phyloP scores from a whole-genome alignment of 1,140 invertebrate species.

The Battus philenor region DNA sequence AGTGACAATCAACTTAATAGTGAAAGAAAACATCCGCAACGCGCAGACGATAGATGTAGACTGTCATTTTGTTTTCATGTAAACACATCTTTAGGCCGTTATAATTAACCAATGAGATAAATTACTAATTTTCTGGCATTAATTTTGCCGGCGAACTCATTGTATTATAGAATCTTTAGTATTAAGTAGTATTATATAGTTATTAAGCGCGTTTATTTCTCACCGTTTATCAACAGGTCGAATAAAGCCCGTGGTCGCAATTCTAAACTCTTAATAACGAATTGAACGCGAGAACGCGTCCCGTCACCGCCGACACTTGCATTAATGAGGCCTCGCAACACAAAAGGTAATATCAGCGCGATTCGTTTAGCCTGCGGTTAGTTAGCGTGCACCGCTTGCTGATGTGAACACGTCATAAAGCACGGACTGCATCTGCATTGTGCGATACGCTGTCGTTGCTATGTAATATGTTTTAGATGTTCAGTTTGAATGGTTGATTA shows the following conservation, averaged over 20 bases:
- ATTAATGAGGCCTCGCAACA: constrained; percentile 51
- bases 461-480: too few species aligned
- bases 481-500: too few species aligned
- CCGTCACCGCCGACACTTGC: constrained; percentile 41
- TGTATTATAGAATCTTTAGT: neutral
- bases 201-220: constrained; percentile 4
- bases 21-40: too few species aligned
- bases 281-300: constrained; percentile 24
- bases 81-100: too few species aligned
- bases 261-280: constrained; percentile 30
- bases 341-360: constrained; percentile 53
- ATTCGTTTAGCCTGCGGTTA: constrained; percentile 62
- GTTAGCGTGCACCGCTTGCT: constrained; percentile 25
- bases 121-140: too few species aligned
- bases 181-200: too few species aligned
- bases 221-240: constrained; percentile 7
- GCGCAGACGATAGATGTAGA: too few species aligned
- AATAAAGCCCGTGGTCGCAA: constrained; percentile 16
- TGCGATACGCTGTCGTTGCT: too few species aligned
- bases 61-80: too few species aligned
- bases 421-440: constrained; percentile 13
- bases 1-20: too few species aligned
- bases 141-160: too few species aligned
- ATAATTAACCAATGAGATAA: too few species aligned
- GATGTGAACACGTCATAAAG: constrained; percentile 7